phyloP scores from a whole-genome alignment of 2,797 vertebrate genomes.

The Hyperoplus lanceolatus region DNA sequence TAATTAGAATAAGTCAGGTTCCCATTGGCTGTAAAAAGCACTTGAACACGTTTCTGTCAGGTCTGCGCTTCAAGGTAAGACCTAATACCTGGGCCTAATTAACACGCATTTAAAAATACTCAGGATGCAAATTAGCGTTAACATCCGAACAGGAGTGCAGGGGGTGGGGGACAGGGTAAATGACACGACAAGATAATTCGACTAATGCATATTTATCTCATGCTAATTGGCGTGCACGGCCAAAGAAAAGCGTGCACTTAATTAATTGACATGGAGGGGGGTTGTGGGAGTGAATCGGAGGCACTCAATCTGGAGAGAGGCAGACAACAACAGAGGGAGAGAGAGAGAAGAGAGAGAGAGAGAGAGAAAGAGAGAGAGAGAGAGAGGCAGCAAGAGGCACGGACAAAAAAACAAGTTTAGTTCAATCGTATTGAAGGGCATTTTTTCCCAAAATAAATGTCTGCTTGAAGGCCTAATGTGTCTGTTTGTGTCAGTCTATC shows the following conservation, averaged over 20 bases:
- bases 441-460: not conserved
- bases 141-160: slow-evolving; percentile 66
- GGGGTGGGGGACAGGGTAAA: slow-evolving; percentile 48
- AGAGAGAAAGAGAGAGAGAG: not conserved
- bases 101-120: slow-evolving; percentile 84
- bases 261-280: slow-evolving; percentile 85
- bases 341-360: not conserved
- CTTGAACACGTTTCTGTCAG: slow-evolving; percentile 78
- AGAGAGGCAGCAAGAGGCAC: slow-evolving; percentile 10
- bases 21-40: slow-evolving; percentile 59
- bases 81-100: slow-evolving; percentile 81
- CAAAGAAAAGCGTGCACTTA: slow-evolving; percentile 85
- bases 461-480: not conserved
- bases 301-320: slow-evolving; percentile 79
- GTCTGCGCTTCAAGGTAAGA: slow-evolving; percentile 74
- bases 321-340: slow-evolving; percentile 48
- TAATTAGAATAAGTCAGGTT: slow-evolving; percentile 70
- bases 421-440: not conserved
- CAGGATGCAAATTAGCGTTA: slow-evolving; percentile 82
- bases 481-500: not conserved
- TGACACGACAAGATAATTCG: slow-evolving; percentile 81
- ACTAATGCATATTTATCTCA: slow-evolving; percentile 88
- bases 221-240: slow-evolving; percentile 84
- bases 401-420: slow-evolving; percentile 36
- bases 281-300: slow-evolving; percentile 72